Percentiles rank a stretch among this genome's conserved stretches.
phyloP scores from a whole-genome alignment of 2,888 invertebrate species.

The Penaeus monodon region DNA sequence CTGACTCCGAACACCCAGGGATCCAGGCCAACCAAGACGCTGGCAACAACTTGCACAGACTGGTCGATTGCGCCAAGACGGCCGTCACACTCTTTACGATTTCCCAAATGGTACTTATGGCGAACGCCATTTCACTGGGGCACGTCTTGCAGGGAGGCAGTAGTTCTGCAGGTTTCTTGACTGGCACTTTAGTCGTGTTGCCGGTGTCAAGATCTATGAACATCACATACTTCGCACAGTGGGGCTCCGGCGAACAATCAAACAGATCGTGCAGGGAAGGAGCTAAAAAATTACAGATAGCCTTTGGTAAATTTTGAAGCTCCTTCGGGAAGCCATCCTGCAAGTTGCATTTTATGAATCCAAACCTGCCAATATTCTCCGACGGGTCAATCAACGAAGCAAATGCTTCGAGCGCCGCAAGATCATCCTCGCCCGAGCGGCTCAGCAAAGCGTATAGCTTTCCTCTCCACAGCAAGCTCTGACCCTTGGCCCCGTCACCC shows the following conservation, averaged over 20 bases:
- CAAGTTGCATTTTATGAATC: conserved; percentile 30
- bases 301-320: conserved; percentile 21
- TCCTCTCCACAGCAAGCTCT: conserved; percentile 10
- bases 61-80: background rate
- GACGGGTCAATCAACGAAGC: conserved; percentile 1
- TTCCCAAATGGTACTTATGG: background rate
- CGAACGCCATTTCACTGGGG: background rate
- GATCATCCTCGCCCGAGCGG: background rate
- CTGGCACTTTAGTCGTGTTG: conserved; percentile 26
- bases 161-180: background rate
- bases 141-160: conserved; percentile 2
- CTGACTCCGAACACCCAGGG: background rate
- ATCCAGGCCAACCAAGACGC: background rate
- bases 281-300: conserved; percentile 41
- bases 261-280: conserved; percentile 29
- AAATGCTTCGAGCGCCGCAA: background rate
- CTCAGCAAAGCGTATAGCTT: conserved; percentile 10
- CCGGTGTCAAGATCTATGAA: conserved; percentile 15
- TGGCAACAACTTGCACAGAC: conserved; percentile 32
- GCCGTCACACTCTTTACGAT: background rate
- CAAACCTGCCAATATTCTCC: background rate
- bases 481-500: background rate
- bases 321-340: conserved; percentile 23
- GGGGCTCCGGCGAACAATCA: background rate
- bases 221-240: conserved; percentile 29